Evolutionary conservation across 2,888 invertebrate species (phyloP).

Genomic region (Monochamus alternatus): DNA sequence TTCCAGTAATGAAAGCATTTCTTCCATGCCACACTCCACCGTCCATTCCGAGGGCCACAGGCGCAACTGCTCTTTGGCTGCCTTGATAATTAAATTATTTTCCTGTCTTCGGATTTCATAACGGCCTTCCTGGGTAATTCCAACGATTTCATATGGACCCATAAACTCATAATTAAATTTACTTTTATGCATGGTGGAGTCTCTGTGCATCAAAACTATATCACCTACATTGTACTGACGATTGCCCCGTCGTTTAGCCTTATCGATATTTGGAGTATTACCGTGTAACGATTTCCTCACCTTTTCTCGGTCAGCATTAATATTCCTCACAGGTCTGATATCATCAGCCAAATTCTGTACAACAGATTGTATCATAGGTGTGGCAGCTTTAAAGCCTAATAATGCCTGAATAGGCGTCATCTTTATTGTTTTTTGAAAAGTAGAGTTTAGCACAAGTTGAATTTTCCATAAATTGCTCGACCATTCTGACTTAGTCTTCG

Average conservation of each 20-base stretch:
- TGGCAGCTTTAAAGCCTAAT: background rate
- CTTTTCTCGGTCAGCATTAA: background rate
- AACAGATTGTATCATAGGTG: background rate
- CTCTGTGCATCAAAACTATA: background rate
- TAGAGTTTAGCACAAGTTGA: background rate
- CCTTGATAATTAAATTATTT: conserved; percentile 24
- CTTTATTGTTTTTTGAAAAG: background rate
- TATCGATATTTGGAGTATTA: conserved; percentile 15
- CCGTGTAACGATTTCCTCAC: too few relatives aligned
- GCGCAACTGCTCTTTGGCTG: conserved; percentile 29
- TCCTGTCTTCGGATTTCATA: conserved; percentile 28
- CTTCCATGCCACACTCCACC: background rate
- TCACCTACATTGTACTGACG: background rate
- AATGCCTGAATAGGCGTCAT: background rate
- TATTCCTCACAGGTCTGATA: background rate
- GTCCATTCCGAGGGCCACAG: conserved; percentile 29
- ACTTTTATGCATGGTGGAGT: conserved; percentile 3
- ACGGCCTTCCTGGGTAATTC: conserved; percentile 29
- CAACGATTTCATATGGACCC: conserved; percentile 3
- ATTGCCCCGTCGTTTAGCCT: background rate
- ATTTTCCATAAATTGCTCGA: conserved; percentile 10
- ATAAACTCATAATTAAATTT: background rate
- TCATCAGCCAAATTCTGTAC: background rate
- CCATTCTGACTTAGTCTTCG: too few relatives aligned
- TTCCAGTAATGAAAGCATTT: conserved; percentile 9